A percentile compares a stretch with the other conserved stretches of the same genome.
Conservation (phyloP, 1,140 invertebrate genomes). For the Wasmannia auropunctata region DNA sequence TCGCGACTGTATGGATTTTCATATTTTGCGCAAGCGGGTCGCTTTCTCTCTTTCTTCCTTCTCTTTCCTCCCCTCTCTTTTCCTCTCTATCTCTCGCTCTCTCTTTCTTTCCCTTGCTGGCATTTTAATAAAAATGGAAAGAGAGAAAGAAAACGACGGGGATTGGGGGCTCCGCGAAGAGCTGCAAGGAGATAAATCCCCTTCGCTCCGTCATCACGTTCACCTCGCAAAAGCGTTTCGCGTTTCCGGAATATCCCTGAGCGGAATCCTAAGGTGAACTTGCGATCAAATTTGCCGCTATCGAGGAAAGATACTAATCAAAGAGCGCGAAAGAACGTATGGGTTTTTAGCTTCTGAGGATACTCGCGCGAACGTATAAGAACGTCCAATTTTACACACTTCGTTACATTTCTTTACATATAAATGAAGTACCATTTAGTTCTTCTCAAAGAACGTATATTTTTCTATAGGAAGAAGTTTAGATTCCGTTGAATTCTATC, state of each 20-base stretch:
- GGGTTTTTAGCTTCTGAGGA: not conserved
- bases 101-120: conserved; percentile 11
- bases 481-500: conserved; percentile 12
- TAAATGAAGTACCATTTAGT: not conserved
- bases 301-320: not conserved
- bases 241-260: conserved; percentile 24
- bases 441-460: not conserved
- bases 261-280: conserved; percentile 1
- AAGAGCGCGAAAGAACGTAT: not conserved
- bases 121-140: conserved; percentile 62
- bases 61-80: not conserved
- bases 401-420: not conserved
- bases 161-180: not conserved
- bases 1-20: conserved; percentile 81
- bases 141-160: conserved; percentile 48
- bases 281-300: not conserved
- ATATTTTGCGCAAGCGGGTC: conserved; percentile 68
- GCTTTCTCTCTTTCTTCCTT: not conserved
- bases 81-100: not conserved
- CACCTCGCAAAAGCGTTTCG: conserved; percentile 29
- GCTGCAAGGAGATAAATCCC: conserved; percentile 48
- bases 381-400: not conserved
- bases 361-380: not conserved
- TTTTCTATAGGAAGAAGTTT: not conserved
- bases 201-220: conserved; percentile 22